These are phyloP conservation scores for Ovis canadensis DNA, from an alignment of 2,113 vertebrate species.

Conservation along the genomic window DNA sequence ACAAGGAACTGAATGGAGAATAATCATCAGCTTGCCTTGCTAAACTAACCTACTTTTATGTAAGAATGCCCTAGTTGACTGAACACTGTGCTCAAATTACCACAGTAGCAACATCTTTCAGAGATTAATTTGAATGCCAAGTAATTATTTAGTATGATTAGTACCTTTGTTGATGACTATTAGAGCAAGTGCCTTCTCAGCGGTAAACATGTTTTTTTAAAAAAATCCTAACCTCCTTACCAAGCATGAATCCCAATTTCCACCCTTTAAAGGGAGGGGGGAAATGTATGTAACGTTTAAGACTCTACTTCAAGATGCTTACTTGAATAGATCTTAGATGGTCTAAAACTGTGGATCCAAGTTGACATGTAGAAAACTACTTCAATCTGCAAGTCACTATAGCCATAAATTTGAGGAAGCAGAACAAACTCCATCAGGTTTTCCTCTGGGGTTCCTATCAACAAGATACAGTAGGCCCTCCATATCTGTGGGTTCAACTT, in stretches of 20 bases:
- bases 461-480: background rate
- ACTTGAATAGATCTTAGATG: background rate
- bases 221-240: background rate
- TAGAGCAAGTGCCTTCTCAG: background rate
- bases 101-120: background rate
- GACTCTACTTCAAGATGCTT: background rate
- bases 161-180: background rate
- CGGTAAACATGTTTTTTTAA: background rate
- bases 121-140: background rate
- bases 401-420: background rate
- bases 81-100: background rate
- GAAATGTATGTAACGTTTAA: background rate
- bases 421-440: background rate
- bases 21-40: background rate
- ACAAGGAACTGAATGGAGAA: background rate
- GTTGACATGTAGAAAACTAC: background rate
- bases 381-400: background rate
- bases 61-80: background rate
- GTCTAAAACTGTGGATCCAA: background rate
- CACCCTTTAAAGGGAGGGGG: background rate
- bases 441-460: background rate
- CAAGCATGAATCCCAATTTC: background rate
- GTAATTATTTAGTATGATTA: background rate
- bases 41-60: background rate
- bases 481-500: background rate